Evolutionary conservation across 2,888 invertebrate genomes (phyloP), one percentile per base, ranked within the genome.

Genomic region (Alentia gelatinosa): DNA sequence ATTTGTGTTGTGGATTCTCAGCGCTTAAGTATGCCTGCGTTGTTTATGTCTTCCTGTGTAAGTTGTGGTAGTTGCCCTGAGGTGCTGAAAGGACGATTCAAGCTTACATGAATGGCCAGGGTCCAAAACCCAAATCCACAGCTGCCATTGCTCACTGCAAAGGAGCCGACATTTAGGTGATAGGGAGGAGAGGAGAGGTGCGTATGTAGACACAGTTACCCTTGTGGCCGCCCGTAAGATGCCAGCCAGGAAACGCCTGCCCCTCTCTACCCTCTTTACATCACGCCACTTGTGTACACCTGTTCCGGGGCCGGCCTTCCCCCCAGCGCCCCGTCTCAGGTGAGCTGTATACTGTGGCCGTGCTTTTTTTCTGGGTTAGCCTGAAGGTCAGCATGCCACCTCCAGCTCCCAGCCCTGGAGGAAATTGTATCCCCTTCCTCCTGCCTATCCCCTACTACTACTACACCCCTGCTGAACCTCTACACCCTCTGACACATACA

Each of bases 361-460:
- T 30, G n/a, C n/a, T 35, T 79, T 68, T 75, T 79, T 79, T 35
- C 79, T 79, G 39, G 68, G 79, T 79, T 79, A 79, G 79, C 79
- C 79, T 79, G 79, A 79, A 79, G 79, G 79, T 79, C 79, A 79
- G 79, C 35, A 79, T 39, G 79, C 37, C 79, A 79, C 79, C 79
- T 79, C 37, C 1, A 39, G 79, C 79, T 79, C 37, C 79, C 79
- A 37, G 23, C 79, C n/a, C 79, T 19, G 12, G 37, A 19, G 15
- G 79, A 37, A 79, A 79, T 79, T 79, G 79, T 79, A 79, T 79
- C 79, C 47, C 47, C 47, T 12, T 47, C 47, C 47, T 47, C 47
- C 47, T 19, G 9, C 47, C 47, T 19, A 9, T 47, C 47, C 47
- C 47, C 47, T 74, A 15, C 74, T 33, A 15, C 74, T 33, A 26